These are phyloP conservation scores for Coranthus polyacanthus DNA, from an alignment of 2,797 vertebrate genomes.

Conservation along the genomic window DNA sequence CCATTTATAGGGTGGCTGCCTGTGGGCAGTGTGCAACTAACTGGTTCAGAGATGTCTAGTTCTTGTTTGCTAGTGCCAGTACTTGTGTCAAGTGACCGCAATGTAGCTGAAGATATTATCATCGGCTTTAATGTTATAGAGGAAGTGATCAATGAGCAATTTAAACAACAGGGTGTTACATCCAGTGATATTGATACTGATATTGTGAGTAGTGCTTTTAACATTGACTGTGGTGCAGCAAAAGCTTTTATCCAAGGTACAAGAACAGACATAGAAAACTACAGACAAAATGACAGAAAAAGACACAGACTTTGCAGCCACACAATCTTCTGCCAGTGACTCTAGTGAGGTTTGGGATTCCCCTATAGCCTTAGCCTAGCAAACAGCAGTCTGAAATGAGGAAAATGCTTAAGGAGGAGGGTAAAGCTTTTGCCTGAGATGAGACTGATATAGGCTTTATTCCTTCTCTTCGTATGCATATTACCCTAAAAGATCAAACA, in stretches of 20 bases:
- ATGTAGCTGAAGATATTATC: conserved; percentile 22
- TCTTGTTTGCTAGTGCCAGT: conserved; percentile 8
- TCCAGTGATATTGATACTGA: not conserved
- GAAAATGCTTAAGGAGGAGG: conserved; percentile 6
- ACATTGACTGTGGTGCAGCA: conserved; percentile 8
- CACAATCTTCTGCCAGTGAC: not conserved
- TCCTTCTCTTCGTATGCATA: conserved; percentile 2
- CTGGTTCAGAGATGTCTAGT: not conserved
- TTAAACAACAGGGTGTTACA: not conserved
- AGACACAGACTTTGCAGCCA: no score
- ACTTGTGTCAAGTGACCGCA: conserved; percentile 19
- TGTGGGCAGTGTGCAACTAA: conserved; percentile 9
- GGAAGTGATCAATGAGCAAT: conserved; percentile 11
- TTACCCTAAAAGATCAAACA: not conserved
- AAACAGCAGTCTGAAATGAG: not conserved
- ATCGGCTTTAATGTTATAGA: conserved; percentile 25
- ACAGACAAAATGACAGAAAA: not conserved
- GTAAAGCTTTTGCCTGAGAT: not conserved
- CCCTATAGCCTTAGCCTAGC: not conserved
- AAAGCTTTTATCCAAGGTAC: conserved; percentile 3
- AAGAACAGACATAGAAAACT: no score
- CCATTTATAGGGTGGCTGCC: conserved; percentile 12
- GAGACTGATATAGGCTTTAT: conserved; percentile 14
- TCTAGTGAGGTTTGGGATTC: not conserved
- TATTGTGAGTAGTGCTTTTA: conserved; percentile 10